Conservation (phyloP, 1,140 invertebrate species). For the Halictus rubicundus region DNA sequence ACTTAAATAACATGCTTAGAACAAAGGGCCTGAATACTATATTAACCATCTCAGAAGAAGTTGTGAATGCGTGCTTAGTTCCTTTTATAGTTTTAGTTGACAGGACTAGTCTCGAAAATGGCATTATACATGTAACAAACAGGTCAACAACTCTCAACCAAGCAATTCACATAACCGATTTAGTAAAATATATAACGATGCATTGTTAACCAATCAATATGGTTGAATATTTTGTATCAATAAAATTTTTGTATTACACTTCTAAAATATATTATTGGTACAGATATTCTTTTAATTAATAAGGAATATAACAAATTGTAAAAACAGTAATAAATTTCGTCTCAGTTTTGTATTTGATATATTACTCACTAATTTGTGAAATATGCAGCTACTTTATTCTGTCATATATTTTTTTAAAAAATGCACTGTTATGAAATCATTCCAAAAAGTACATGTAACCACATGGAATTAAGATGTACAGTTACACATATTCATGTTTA, state of each 20-base stretch:
- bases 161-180: conserved; percentile 79
- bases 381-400: conserved; percentile 28
- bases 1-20: conserved; percentile 76
- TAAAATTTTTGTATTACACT: conserved; percentile 27
- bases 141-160: conserved; percentile 86
- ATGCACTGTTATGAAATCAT: conserved; percentile 27
- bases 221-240: conserved; percentile 12
- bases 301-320: conserved; percentile 66
- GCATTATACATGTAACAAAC: conserved; percentile 86
- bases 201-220: conserved; percentile 33
- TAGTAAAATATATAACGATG: conserved; percentile 75
- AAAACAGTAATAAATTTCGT: conserved; percentile 40
- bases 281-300: conserved; percentile 60
- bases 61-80: conserved; percentile 79
- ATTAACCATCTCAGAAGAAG: conserved; percentile 60
- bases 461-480: no score
- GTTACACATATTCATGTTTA: neutral
- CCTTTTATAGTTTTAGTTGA: conserved; percentile 86
- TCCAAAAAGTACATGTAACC: conserved; percentile 11
- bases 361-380: conserved; percentile 23
- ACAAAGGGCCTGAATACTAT: conserved; percentile 73
- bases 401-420: conserved; percentile 40
- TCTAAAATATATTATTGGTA: conserved; percentile 44
- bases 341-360: conserved; percentile 38
- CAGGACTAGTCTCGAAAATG: conserved; percentile 85